Conservation (phyloP, 1,140 invertebrate genomes). For the Gyrodactylus bullatarudis region DNA sequence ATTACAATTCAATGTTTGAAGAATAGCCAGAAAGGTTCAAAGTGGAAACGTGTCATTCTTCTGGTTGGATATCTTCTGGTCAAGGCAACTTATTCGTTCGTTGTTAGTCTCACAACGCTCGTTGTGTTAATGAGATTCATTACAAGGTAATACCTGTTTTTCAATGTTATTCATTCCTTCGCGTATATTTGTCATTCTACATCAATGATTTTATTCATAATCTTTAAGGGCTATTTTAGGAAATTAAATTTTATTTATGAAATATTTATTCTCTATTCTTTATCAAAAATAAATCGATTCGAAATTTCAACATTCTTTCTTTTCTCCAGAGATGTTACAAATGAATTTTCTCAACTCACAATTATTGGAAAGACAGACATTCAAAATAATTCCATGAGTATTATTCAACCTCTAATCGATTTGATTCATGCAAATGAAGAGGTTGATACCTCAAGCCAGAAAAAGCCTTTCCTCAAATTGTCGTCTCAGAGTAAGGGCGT, state of each 20-base stretch:
- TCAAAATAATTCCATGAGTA: background rate
- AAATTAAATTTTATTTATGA: no score
- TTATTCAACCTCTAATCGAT: background rate
- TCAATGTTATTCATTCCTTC: no score
- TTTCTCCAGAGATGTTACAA: background rate
- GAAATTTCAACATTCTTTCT: background rate
- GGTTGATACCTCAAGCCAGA: background rate
- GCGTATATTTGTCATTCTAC: no score
- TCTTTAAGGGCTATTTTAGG: no score
- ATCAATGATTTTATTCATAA: no score
- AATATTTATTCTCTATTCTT: no score
- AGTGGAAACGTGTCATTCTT: background rate
- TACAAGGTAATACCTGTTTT: no score
- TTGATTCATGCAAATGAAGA: background rate
- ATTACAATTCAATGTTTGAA: background rate
- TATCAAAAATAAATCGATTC: background rate
- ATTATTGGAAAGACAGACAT: no score
- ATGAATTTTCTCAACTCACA: background rate
- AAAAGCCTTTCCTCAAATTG: background rate
- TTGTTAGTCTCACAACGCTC: background rate
- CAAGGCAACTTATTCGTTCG: background rate
- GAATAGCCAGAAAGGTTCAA: background rate
- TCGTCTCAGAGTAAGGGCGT: background rate
- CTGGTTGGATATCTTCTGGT: background rate
- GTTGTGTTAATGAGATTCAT: background rate